These are phyloP conservation scores for Urocynchramus pylzowi DNA, from an alignment of 2,113 vertebrate species.

Conservation along the genomic window DNA sequence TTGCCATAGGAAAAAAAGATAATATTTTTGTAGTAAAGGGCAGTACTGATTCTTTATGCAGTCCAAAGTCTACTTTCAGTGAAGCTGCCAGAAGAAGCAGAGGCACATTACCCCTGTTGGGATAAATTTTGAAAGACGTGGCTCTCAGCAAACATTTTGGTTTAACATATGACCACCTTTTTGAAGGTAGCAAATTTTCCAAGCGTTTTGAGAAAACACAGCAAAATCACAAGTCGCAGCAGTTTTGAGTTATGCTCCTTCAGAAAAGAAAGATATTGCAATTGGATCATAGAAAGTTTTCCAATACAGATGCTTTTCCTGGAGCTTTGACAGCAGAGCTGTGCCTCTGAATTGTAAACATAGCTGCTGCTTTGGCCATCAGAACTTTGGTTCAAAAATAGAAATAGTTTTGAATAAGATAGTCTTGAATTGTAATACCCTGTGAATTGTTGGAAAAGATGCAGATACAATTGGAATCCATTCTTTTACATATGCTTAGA, in stretches of 20 bases:
- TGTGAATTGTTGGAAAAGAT: neutral
- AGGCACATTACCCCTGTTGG: rapidly evolving
- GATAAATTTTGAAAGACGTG: neutral
- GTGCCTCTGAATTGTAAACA: neutral
- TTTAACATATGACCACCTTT: neutral
- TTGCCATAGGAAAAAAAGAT: neutral
- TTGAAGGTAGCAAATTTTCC: neutral
- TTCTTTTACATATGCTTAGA: neutral
- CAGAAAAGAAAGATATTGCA: neutral
- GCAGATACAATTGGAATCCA: neutral
- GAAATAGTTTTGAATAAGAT: neutral
- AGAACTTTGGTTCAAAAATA: neutral
- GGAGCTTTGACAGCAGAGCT: conserved; percentile 1
- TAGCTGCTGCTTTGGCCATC: neutral
- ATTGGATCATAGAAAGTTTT: neutral
- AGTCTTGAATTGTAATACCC: neutral
- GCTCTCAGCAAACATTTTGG: neutral
- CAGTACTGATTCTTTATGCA: neutral
- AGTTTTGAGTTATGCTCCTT: neutral
- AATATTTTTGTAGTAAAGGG: neutral
- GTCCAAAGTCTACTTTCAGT: neutral
- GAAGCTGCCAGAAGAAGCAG: neutral
- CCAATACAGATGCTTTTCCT: conserved; percentile 12
- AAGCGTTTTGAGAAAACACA: neutral
- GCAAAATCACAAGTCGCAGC: neutral